Percentiles rank a stretch among this genome's conserved stretches.
Conservation (phyloP, 2,888 invertebrate genomes). For the Petrolisthes manimaculis region DNA sequence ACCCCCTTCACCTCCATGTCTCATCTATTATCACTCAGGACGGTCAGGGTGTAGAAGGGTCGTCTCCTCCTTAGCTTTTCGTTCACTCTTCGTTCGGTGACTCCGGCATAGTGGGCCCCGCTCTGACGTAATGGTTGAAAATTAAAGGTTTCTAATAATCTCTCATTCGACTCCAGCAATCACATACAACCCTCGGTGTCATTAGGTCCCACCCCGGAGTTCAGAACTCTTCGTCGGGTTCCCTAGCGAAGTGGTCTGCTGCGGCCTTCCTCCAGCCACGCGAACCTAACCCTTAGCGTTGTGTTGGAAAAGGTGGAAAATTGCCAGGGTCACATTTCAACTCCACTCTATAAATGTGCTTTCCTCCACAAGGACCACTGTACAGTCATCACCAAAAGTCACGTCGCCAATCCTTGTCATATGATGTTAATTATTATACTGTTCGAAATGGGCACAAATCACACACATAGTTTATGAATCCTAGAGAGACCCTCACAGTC, state of each 20-base stretch:
- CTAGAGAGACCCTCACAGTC: too few relatives aligned
- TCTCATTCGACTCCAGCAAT: constrained; percentile 63
- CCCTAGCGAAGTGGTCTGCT: background rate
- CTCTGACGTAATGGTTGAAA: constrained; percentile 60
- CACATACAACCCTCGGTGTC: constrained; percentile 61
- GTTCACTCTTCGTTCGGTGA: constrained; percentile 45
- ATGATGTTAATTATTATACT: too few relatives aligned
- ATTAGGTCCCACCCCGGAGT: constrained; percentile 49
- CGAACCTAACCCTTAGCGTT: constrained; percentile 4
- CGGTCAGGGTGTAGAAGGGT: constrained; percentile 17
- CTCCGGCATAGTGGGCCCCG: constrained; percentile 27
- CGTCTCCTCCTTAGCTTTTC: constrained; percentile 5
- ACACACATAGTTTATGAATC: too few relatives aligned
- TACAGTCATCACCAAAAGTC: too few relatives aligned
- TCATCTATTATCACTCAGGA: constrained; percentile 45
- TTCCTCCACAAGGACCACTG: too few relatives aligned
- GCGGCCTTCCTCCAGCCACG: constrained; percentile 3
- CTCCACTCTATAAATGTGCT: too few relatives aligned
- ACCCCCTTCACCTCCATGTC: constrained; percentile 25
- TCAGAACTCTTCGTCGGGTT: constrained; percentile 46
- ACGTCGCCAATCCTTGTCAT: too few relatives aligned
- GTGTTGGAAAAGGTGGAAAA: background rate
- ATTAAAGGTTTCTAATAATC: constrained; percentile 63
- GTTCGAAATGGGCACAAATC: too few relatives aligned
- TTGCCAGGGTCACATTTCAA: too few relatives aligned